These are phyloP conservation scores for Hydrotaea cyrtoneurina DNA, from an alignment of 2,888 invertebrate species.

Conservation along the genomic window DNA sequence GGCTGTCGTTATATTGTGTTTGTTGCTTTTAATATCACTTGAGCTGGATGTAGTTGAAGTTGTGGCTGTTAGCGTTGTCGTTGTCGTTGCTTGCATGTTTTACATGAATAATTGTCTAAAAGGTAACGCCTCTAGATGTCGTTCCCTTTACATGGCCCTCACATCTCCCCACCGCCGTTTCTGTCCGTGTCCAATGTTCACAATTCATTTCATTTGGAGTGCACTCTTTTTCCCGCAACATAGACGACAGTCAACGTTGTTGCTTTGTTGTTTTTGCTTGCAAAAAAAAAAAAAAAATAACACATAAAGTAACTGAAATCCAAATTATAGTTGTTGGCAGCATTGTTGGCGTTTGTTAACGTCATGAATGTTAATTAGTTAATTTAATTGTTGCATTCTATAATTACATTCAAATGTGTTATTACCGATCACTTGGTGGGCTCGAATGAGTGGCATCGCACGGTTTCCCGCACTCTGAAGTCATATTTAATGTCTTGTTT, in stretches of 20 bases:
- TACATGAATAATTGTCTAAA: conserved; percentile 66
- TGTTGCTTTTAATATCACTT: conserved; percentile 28
- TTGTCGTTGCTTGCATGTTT: conserved; percentile 45
- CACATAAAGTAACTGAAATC: neutral
- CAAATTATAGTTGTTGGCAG: conserved; percentile 38
- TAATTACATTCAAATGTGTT: conserved; percentile 45
- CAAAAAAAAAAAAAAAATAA: neutral
- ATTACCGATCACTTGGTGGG: conserved; percentile 14
- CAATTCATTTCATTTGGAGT: neutral
- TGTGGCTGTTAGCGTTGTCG: conserved; percentile 17
- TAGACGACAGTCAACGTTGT: neutral
- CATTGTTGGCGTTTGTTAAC: conserved; percentile 17
- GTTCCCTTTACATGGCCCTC: neutral
- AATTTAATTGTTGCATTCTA: conserved; percentile 39
- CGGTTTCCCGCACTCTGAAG: neutral
- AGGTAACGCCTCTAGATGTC: conserved; percentile 61
- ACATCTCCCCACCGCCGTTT: neutral
- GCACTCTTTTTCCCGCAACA: conserved; percentile 1
- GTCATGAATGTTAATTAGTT: conserved; percentile 42
- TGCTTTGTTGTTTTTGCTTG: neutral
- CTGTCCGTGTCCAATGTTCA: neutral
- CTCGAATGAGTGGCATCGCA: neutral
- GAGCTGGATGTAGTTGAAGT: conserved; percentile 23
- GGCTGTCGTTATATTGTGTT: conserved; percentile 2
- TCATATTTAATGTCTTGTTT: neutral